A percentile compares a stretch with the other conserved stretches of the same genome.
Conservation (phyloP, 2,797 vertebrate species). For the Pteronotus mesoamericanus region DNA sequence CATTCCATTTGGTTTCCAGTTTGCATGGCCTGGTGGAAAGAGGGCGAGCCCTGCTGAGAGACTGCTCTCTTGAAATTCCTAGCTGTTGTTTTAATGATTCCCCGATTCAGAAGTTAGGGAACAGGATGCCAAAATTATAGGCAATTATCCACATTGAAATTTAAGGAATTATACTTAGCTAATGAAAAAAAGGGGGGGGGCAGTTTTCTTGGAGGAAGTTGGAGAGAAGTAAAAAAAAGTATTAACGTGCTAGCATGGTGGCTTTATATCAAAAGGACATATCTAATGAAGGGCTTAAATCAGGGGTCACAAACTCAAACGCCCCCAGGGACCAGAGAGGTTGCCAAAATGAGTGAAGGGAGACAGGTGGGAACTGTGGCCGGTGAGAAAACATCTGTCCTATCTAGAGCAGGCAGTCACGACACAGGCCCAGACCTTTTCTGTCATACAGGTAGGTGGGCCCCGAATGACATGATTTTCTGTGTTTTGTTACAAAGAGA, state of each 20-base stretch:
- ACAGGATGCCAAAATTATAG: background rate
- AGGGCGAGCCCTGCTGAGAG: background rate
- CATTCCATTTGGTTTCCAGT: conserved; percentile 37
- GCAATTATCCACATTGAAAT: conserved; percentile 7
- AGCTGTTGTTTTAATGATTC: conserved; percentile 44
- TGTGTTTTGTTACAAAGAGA: background rate
- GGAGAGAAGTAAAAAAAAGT: background rate
- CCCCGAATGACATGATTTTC: background rate
- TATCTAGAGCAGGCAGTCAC: background rate
- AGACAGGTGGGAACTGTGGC: conserved; percentile 54
- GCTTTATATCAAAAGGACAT: conserved; percentile 14
- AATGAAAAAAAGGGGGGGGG: background rate
- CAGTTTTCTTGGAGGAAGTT: background rate
- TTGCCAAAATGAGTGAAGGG: conserved; percentile 45
- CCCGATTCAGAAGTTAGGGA: conserved; percentile 30
- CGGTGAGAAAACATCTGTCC: background rate
- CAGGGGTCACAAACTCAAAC: conserved; percentile 31
- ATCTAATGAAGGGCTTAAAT: conserved; percentile 43
- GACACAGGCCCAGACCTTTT: background rate
- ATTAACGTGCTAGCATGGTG: background rate
- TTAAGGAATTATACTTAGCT: background rate
- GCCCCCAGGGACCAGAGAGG: background rate
- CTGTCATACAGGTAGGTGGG: background rate
- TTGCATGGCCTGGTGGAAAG: conserved; percentile 16
- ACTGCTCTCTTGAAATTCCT: conserved; percentile 56